These are phyloP conservation scores for Paradoxurus hermaphroditus DNA, from an alignment of 2,113 vertebrate genomes.

Conservation along the genomic window DNA sequence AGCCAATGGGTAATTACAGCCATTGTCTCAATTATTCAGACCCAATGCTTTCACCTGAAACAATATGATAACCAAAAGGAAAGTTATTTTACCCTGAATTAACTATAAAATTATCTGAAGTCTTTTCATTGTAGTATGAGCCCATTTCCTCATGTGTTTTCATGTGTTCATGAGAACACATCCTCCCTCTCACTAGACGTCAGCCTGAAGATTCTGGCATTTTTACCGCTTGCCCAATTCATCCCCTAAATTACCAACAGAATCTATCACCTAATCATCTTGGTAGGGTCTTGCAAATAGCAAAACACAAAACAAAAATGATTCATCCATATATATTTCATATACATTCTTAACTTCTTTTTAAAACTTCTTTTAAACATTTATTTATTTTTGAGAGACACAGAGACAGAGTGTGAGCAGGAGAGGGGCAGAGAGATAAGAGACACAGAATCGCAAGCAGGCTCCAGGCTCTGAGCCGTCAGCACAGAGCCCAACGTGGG, in stretches of 20 bases:
- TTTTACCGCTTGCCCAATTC: not conserved
- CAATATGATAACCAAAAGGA: not conserved
- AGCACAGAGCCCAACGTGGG: too few relatives aligned
- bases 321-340: not conserved
- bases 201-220: not conserved
- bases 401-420: too few relatives aligned
- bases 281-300: not conserved
- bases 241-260: not conserved
- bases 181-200: not conserved
- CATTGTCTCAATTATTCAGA: not conserved
- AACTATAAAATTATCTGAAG: not conserved
- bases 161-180: not conserved
- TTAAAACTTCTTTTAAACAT: too few relatives aligned
- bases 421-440: too few relatives aligned
- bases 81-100: not conserved
- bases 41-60: not conserved
- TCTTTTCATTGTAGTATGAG: not conserved
- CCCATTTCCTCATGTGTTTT: not conserved
- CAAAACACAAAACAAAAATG: not conserved
- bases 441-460: too few relatives aligned
- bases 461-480: too few relatives aligned
- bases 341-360: not conserved
- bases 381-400: too few relatives aligned
- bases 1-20: not conserved
- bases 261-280: not conserved